Evolutionary conservation across 2,113 vertebrate species (phyloP).

Genomic region (Indicator maculatus): DNA sequence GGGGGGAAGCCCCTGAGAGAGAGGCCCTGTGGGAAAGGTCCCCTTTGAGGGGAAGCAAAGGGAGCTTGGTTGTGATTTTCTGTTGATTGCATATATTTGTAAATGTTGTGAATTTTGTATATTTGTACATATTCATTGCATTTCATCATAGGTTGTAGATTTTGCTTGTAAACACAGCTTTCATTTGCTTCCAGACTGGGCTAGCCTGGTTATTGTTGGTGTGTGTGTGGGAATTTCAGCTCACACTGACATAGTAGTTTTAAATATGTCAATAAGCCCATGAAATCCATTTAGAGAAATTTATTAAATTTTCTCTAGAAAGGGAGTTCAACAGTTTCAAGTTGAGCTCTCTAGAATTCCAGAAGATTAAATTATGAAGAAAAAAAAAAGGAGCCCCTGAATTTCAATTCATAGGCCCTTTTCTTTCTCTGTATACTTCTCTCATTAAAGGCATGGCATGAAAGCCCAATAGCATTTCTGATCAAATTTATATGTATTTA

Average conservation of each 20-base stretch:
- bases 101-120: no score
- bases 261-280: slow-evolving; percentile 25
- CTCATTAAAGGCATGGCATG: background rate
- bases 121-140: no score
- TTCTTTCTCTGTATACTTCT: background rate
- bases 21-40: no score
- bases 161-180: no score
- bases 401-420: background rate
- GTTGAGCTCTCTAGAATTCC: slow-evolving; percentile 8
- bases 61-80: no score
- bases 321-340: background rate
- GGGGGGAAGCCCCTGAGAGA: no score
- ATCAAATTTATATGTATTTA: background rate
- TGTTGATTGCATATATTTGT: no score
- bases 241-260: background rate
- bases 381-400: background rate
- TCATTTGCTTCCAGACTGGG: no score
- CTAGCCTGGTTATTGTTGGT: no score
- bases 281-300: slow-evolving; percentile 55
- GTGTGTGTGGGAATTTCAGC: no score
- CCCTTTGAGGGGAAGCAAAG: no score
- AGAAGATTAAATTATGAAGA: background rate
- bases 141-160: no score
- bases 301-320: slow-evolving; percentile 55
- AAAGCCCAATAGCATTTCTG: background rate